These are phyloP conservation scores for Mionectes macconnelli DNA, from an alignment of 2,113 vertebrate genomes.

Conservation along the genomic window DNA sequence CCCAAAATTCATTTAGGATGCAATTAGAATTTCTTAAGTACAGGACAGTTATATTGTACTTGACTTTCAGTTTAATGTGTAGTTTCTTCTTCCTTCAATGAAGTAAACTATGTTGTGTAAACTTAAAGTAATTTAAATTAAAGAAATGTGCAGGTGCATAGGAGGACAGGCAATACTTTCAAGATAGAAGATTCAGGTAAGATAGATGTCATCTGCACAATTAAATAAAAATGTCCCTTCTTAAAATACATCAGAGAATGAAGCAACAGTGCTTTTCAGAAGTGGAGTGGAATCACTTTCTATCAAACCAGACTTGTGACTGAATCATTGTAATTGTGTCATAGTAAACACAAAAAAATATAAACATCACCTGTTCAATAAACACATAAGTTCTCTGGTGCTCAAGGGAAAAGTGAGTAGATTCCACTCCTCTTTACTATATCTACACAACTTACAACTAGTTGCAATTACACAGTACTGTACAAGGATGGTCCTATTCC, in stretches of 20 bases:
- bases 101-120: background rate
- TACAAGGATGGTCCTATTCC: background rate
- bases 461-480: background rate
- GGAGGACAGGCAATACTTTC: background rate
- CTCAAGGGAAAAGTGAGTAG: background rate
- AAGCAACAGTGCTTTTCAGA: background rate
- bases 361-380: background rate
- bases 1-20: background rate
- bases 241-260: background rate
- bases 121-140: background rate
- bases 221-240: background rate
- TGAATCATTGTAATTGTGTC: background rate
- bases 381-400: background rate
- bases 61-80: background rate
- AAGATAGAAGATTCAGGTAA: background rate
- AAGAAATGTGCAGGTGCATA: background rate
- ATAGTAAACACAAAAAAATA: background rate
- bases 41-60: accelerated
- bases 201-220: background rate
- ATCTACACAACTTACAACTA: background rate
- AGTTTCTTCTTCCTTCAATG: background rate
- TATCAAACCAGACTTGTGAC: background rate
- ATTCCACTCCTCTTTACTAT: background rate
- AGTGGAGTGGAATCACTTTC: background rate
- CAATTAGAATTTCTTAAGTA: background rate